phyloP scores from a whole-genome alignment of 2,113 vertebrate species.

The Ictidomys tridecemlineatus region DNA sequence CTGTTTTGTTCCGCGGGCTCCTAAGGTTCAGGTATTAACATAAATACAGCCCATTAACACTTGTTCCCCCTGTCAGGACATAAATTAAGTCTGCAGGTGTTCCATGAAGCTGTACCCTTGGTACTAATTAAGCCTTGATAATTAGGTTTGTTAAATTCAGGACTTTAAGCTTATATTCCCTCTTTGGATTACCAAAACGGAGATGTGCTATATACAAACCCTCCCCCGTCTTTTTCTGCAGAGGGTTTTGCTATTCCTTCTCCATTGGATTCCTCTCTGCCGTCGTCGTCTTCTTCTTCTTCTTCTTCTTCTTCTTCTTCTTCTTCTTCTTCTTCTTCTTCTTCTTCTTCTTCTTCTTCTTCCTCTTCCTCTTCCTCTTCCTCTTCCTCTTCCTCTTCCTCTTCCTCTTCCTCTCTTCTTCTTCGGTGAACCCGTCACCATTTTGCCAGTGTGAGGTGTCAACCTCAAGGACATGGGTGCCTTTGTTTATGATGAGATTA shows the following conservation, averaged over 20 bases:
- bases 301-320: rapidly evolving
- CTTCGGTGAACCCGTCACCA: conserved; percentile 42
- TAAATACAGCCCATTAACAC: conserved; percentile 99
- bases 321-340: no score
- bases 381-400: rapidly evolving
- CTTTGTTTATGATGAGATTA: conserved; percentile 71
- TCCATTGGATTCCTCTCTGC: conserved; percentile 33
- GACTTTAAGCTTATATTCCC: conserved; percentile 96
- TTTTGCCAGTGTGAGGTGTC: conserved; percentile 56
- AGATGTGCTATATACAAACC: conserved; percentile 80
- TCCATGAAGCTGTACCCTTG: conserved; percentile 99
- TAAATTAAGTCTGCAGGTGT: conserved; percentile 99
- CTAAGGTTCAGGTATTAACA: conserved; percentile 97
- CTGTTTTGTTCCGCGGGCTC: conserved; percentile 88
- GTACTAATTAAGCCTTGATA: conserved; percentile 99
- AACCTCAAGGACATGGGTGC: conserved; percentile 63
- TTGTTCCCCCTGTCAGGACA: conserved; percentile 99
- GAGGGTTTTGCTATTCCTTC: conserved; percentile 12
- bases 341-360: no score
- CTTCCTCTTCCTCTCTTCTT: neutral
- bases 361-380: no score
- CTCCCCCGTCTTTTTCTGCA: neutral
- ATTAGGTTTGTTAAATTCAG: conserved; percentile 99
- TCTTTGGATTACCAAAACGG: conserved; percentile 90
- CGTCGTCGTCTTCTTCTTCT: neutral